These are phyloP conservation scores for Trachelus iudaicus DNA, from an alignment of 2,888 invertebrate species.

Conservation along the genomic window DNA sequence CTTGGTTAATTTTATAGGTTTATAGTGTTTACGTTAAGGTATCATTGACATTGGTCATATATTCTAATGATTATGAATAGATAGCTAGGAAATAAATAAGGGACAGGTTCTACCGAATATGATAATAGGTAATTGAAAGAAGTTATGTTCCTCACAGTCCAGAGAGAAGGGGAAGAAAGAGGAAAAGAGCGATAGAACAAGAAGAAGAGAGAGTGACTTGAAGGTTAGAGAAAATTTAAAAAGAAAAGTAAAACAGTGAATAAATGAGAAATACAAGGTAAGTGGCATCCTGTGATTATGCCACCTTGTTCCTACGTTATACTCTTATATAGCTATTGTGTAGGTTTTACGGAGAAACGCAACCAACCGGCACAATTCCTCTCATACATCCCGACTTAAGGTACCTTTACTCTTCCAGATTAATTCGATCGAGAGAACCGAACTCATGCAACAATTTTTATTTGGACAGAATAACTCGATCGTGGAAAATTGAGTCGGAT, in stretches of 20 bases:
- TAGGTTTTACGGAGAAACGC: not conserved
- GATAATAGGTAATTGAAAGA: not conserved
- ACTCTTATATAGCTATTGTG: not conserved
- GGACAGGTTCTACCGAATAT: not conserved
- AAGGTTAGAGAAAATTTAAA: slow-evolving; percentile 1
- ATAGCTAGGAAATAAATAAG: not conserved
- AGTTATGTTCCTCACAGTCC: not conserved
- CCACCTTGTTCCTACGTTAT: not conserved
- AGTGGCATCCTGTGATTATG: slow-evolving; percentile 1
- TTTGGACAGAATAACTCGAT: not conserved
- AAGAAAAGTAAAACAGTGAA: slow-evolving; percentile 9
- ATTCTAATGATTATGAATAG: not conserved
- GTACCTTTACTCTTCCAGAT: not conserved
- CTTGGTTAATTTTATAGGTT: not conserved
- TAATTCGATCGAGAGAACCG: not conserved
- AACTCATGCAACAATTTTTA: not conserved
- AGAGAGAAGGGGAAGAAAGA: not conserved
- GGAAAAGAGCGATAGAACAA: not conserved
- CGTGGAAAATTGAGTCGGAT: not conserved
- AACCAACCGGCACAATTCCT: not conserved
- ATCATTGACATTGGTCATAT: not conserved
- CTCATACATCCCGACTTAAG: not conserved
- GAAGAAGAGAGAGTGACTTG: not conserved
- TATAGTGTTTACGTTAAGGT: not conserved
- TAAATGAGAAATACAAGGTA: not conserved